Evolutionary conservation across 1,140 invertebrate genomes (phyloP), one percentile per base, ranked within the genome.

Genomic region (Drosophila teissieri): DNA sequence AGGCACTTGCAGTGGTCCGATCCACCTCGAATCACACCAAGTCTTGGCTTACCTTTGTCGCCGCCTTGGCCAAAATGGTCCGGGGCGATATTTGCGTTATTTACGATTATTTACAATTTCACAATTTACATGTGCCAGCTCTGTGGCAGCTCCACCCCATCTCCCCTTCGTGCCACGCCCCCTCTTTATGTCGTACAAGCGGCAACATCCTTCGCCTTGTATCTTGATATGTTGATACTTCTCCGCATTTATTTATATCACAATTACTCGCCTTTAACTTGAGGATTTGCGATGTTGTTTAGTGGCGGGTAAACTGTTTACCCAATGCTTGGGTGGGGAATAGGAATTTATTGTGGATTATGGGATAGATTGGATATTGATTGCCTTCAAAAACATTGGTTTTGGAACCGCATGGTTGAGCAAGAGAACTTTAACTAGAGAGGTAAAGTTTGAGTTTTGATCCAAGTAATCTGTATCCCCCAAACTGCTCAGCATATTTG

Each of bases 81-180:
- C 73, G 76, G 79, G 84, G 84, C 84, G 80, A 89, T 89, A 89
- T 89, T 89, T 84, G 80, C 84, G 84, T 89, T 89, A 89, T 89
- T 89, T 89, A 89, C 84, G 84, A 89, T 89, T 86, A 89, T 89
- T 89, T 89, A 89, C 84, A 83, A 89, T 89, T 89, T 70, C 83
- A 78, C 82, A 89, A 89, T 89, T 78, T 89, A 84, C 84, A 89
- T 89, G 84, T 77, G 73, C 56, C 84, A 57, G 12, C 67, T 60
- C 37, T 34, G 22, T 51, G 24, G 4, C 57, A 40, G 48, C 46
- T 36, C 57, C 15, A n/a, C 8, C 34, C 56, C 19, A 31, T 10
- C 31, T 3, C 2, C 31, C 31, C 37, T 8, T 45, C 64, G 27
- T 17, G 19, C 17, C 27, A 27, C 12, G 44, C 12, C 27, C 15